Base-by-base conservation (phyloP, 2,888 invertebrate species). In the Busseola fusca region DNA sequence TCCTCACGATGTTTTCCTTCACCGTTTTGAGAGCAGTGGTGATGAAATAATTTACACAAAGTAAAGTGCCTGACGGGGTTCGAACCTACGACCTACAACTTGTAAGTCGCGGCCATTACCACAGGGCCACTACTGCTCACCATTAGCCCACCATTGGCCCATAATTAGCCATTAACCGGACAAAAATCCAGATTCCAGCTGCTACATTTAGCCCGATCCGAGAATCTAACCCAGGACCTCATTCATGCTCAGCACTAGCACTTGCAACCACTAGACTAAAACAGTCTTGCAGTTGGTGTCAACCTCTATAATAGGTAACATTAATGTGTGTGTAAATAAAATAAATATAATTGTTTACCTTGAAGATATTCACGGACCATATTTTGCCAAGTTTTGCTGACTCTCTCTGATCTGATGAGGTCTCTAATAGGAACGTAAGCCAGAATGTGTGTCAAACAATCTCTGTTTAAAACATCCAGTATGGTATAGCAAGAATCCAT, bases 301-400 rank as follows among this genome's bases (percentile, higher is more conserved):
- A 62, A 16, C 10, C 27, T 9, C 30, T 27, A 42, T 12, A 12
- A 45, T 62, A 21, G 4, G 21, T 45, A 21, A 62, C 1, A 27
- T 60, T 30, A 48, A 62, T 30, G 16, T 30, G 3, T n/a, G n/a
- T 16, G 16, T 30, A 34, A 34, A 45, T 40, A 52, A 25, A 42
- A 42, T 34, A 42, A 70, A 50, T 54, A 30, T 67, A 40, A 7
- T 66, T 30, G 84, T 83, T 93, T 88, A 90, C 94, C 88, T 73
- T 92, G 87, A 86, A 96, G 92, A 84, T 96, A 96, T 78, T 96
- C 94, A 72, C 93, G 93, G 34, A 96, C 91, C 85, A 96, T 90
- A 56, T 80, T 90, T 76, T 93, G 94, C 97, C 97, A 97, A 57
- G 93, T 89, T 88, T 96, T 96, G 81, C 96, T 96, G 72, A 96